Evolutionary conservation across 2,797 vertebrate genomes (phyloP).

Genomic region (Alauda arvensis): DNA sequence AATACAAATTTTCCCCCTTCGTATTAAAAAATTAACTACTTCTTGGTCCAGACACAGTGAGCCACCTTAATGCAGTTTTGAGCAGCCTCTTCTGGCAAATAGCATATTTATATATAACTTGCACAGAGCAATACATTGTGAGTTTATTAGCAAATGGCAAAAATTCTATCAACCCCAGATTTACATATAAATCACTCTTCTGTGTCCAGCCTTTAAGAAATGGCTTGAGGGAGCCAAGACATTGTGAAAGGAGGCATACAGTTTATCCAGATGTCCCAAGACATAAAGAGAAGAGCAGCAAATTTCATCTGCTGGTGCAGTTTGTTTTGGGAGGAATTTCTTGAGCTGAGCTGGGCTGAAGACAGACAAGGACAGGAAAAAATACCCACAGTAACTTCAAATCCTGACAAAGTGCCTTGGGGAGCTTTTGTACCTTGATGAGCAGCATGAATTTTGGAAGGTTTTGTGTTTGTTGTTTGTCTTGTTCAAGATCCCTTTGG

Average conservation of each 20-base stretch:
- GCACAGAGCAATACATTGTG: background rate
- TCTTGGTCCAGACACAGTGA: background rate
- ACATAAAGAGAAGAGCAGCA: background rate
- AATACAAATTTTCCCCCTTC: background rate
- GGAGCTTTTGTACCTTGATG: background rate
- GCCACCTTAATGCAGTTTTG: background rate
- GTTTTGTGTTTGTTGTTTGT: background rate
- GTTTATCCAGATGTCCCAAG: background rate
- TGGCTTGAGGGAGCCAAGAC: background rate
- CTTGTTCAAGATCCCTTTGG: constrained; percentile 23
- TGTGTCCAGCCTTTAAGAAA: background rate
- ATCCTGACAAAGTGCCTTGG: constrained; percentile 20
- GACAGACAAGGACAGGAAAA: background rate
- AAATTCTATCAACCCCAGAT: background rate
- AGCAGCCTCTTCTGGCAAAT: background rate
- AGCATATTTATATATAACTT: background rate
- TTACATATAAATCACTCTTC: background rate
- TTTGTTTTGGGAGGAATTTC: background rate
- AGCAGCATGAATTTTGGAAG: background rate
- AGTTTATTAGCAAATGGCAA: background rate
- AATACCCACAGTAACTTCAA: background rate
- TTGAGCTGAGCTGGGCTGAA: background rate
- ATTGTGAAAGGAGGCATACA: background rate
- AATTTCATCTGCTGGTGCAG: background rate
- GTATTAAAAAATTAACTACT: background rate